phyloP scores from a whole-genome alignment of 2,888 invertebrate species.

The Drosophila yooni region DNA sequence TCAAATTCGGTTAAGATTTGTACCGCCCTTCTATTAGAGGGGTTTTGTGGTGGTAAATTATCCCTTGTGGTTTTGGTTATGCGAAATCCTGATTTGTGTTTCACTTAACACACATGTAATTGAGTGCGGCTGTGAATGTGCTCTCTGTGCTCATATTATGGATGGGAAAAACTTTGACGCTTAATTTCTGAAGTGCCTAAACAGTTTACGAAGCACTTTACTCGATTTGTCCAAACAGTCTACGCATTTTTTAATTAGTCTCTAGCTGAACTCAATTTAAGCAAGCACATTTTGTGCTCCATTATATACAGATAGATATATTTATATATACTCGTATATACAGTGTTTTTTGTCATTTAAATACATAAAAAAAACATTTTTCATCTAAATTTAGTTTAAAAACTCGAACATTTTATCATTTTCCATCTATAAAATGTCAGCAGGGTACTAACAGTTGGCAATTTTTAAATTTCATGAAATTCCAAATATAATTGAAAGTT shows the following conservation, averaged over 20 bases:
- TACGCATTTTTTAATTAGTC: neutral
- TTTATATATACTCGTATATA: neutral
- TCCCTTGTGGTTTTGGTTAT: constrained; percentile 11
- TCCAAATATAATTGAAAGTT: constrained; percentile 28
- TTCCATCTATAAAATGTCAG: neutral
- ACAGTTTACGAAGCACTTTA: constrained; percentile 23
- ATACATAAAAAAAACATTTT: neutral
- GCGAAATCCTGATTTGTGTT: constrained; percentile 42
- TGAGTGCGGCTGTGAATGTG: constrained; percentile 13
- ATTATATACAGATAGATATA: too few species aligned
- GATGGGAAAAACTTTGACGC: constrained; percentile 12
- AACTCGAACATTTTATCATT: neutral
- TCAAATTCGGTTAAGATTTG: constrained; percentile 52
- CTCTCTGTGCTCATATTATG: constrained; percentile 5
- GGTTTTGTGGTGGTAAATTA: constrained; percentile 33
- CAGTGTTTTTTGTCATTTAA: neutral
- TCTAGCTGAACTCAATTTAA: neutral
- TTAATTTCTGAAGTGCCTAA: constrained; percentile 18
- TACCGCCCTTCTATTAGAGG: constrained; percentile 6
- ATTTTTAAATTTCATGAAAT: constrained; percentile 12
- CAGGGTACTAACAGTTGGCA: neutral
- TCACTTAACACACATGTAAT: constrained; percentile 45
- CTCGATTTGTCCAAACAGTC: constrained; percentile 8
- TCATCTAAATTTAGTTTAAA: neutral
- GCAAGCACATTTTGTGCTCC: too few species aligned